Evolutionary conservation across 2,888 invertebrate species (phyloP), one percentile per base, ranked within the genome.

Genomic region (Napeogenes sylphis): DNA sequence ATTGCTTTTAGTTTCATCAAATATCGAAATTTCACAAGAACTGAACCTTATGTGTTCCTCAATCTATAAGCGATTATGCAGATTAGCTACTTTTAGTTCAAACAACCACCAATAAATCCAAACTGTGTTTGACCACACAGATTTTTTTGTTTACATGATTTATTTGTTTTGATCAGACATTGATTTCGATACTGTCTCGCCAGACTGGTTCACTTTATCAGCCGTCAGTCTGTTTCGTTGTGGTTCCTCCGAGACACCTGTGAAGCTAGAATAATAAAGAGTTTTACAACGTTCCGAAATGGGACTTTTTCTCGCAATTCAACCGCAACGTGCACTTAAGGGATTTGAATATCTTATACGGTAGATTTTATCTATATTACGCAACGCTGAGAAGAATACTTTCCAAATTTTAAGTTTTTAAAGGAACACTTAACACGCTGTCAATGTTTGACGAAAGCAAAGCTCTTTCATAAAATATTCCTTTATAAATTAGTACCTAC

Each of bases 271-370:
- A 90, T 89, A 89, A 88, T 89, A 88, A 87, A 86, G 87, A 87
- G 84, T 88, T 88, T 88, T 87, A 89, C 88, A 87, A 80, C 85
- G 84, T 80, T 84, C 81, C 85, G 85, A 87, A 89, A 89, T 87
- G 85, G 84, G 83, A 86, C 84, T 88, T 89, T 90, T 89, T 88
- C 88, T 80, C 88, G 85, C 88, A 85, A 84, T 85, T 84, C 87
- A 86, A 88, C 90, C 90, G 84, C 90, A 84, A 75, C 85, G 88
- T 87, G 87, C 89, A 90, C 90, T 90, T 90, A 89, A 87, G 90
- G 90, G 90, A 89, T 89, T 89, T 90, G 89, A 90, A 90, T 90
- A 88, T 87, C 89, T 89, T 88, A 90, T 84, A 82, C 81, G 82
- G 81, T 75, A 76, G 85, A 85, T 82, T 86, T 88, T 89, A 87